Evolutionary conservation across 2,797 vertebrate genomes (phyloP).

Genomic region (Chelonia mydas): DNA sequence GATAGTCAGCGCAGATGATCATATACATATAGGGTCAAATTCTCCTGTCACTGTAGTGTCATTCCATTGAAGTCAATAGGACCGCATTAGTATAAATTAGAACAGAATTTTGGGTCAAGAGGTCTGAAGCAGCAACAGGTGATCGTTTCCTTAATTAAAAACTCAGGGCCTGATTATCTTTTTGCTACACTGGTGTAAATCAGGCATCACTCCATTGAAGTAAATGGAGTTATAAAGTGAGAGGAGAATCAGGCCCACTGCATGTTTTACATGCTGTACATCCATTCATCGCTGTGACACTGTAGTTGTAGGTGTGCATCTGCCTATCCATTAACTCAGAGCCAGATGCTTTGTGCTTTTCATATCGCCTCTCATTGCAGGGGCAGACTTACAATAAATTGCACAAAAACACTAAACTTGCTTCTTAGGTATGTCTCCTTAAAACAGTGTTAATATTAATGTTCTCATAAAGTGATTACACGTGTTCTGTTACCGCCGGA

Average conservation of each 20-base stretch:
- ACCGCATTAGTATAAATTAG: background rate
- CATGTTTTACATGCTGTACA: background rate
- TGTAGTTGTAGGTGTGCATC: background rate
- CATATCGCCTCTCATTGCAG: background rate
- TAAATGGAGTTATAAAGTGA: background rate
- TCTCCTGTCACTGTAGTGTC: background rate
- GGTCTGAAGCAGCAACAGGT: background rate
- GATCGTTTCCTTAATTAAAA: background rate
- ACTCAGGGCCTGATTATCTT: background rate
- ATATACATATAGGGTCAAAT: background rate
- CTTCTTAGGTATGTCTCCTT: background rate
- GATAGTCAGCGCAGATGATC: background rate
- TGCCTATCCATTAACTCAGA: background rate
- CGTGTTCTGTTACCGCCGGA: background rate
- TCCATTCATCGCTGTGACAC: background rate
- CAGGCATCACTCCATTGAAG: conserved; percentile 27
- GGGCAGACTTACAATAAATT: background rate
- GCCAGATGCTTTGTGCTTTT: background rate
- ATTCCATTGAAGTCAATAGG: background rate
- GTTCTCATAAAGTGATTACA: background rate
- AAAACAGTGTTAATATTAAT: background rate
- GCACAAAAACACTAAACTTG: background rate
- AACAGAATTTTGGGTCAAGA: background rate
- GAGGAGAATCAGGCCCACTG: background rate
- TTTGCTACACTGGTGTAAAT: background rate